Percentiles rank a stretch among this genome's conserved stretches.
Conservation (phyloP, 2,113 vertebrate genomes). For the Lampris incognitus region DNA sequence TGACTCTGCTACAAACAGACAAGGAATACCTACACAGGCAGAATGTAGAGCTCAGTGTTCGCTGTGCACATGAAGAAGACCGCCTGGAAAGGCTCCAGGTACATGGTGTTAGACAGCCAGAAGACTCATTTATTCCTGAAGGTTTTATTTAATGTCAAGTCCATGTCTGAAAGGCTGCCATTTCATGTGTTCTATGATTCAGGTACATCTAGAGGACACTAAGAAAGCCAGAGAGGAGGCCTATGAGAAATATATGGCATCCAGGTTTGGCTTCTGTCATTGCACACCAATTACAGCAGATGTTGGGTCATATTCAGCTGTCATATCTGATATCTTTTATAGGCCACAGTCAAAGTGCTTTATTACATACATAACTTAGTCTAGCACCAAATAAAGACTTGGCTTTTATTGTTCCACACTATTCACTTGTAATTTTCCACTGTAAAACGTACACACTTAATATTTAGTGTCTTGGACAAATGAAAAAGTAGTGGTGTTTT, state of each 20-base stretch:
- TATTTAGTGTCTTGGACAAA: no score
- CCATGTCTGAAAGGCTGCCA: neutral
- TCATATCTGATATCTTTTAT: neutral
- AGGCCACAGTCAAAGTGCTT: neutral
- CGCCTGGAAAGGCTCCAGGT: constrained; percentile 91
- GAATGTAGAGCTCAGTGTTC: constrained; percentile 94
- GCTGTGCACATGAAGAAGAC: constrained; percentile 93
- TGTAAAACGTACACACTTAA: no score
- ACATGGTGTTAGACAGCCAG: neutral
- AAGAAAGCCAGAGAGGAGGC: constrained; percentile 94
- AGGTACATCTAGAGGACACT: constrained; percentile 91
- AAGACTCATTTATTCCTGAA: neutral
- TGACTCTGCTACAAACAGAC: constrained; percentile 93
- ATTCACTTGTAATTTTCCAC: no score
- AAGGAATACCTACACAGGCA: constrained; percentile 96
- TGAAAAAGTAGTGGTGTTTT: no score
- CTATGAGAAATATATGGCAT: constrained; percentile 96
- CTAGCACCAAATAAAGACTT: neutral
- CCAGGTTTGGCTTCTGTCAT: constrained; percentile 82
- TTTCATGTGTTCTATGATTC: constrained; percentile 28
- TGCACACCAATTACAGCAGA: neutral
- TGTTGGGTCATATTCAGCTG: no score
- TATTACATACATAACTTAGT: neutral
- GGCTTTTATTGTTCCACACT: neutral
- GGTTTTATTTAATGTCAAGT: neutral